Evolutionary conservation across 2,113 vertebrate genomes (phyloP), one percentile per base, ranked within the genome.

Genomic region (Bambusicola thoracicus): DNA sequence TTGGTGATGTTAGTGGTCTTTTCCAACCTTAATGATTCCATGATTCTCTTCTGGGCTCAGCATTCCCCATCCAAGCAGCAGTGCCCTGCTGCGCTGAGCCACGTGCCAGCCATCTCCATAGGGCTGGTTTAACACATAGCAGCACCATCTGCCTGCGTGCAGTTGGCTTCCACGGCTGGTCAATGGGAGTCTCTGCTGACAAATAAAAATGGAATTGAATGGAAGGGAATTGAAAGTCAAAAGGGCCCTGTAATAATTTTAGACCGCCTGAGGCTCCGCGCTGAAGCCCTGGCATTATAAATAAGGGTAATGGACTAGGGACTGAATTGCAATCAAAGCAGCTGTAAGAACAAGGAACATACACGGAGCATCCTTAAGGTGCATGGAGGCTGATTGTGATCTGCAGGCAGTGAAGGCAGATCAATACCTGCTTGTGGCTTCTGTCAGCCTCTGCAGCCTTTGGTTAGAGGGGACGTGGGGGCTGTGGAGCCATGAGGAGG

Each of bases 151-250:
- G 41, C 81, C 51, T 25, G 66, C 0, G 1, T 4, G 4, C 10
- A 1, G 27, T n/a, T 53, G 80, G 43, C 68, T 87, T 83, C 62
- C 41, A 25, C 34, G 0, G 2, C 43, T n/a, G 85, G 93, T 63
- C 91, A 53, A 18, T 9, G 79, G 95, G 56, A 92, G 92, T 69
- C 94, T 95, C 91, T 80, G 94, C 78, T 81, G 56, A 87, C 53
- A 19, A 69, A 87, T 93, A 92, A 95, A 95, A 95, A 90, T 80
- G 94, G 95, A 92, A 96, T 94, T 89, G 97, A 87, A 95, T 92
- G 78, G 90, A 93, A 95, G 89, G 93, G 97, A 97, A 97, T 97
- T 97, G 90, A 92, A 96, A 97, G 96, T 97, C 97, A 96, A 96
- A 96, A 96, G 96, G 96, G 80, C 94, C 67, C 93, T 96, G 92